Evolutionary conservation across 1,140 invertebrate genomes (phyloP), one percentile per base, ranked within the genome.

Genomic region (Psilanteris sp.): DNA sequence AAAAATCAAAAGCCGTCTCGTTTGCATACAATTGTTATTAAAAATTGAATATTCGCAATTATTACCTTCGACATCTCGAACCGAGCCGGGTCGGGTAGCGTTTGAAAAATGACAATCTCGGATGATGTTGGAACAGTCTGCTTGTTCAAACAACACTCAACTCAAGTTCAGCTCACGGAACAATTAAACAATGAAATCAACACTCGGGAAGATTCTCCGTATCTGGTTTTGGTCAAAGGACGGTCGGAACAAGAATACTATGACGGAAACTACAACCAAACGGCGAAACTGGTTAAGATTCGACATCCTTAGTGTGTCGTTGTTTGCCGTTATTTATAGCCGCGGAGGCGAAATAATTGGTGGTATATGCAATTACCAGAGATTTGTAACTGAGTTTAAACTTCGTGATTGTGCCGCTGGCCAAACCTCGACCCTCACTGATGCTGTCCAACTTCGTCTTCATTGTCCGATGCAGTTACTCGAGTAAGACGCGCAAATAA

Each of bases 261-360:
- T 10, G 43, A 4, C 20, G 27, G 54, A 43, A 34, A 44, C 61
- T 8, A 15, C 20, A 10, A 16, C 10, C 22, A 27, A 57, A 64
- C 43, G 16, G 15, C 50, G 43, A 22, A 68, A 57, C 52, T 57
- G 43, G 29, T 14, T 14, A 61, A 61, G 55, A 37, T 29, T 10
- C 37, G 27, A 46, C 31, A 24, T 50, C 55, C 44, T 34, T 71
- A 16, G 26, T n/a, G n/a, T n/a, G n/a, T n/a, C 41, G 16, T 13
- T 34, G 29, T 22, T 54, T 14, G 14, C 39, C 11, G 50, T 70
- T 76, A 67, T 76, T 76, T 76, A 62, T 57, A 20, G 41, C 36
- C 50, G 50, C 41, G 37, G 41, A 76, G 64, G 57, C 55, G 64
- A 68, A 76, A 76, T 76, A 76, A 76, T 76, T 76, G 72, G 50